Evolutionary conservation across 2,888 invertebrate genomes (phyloP).

Genomic region (Smittia sp.): DNA sequence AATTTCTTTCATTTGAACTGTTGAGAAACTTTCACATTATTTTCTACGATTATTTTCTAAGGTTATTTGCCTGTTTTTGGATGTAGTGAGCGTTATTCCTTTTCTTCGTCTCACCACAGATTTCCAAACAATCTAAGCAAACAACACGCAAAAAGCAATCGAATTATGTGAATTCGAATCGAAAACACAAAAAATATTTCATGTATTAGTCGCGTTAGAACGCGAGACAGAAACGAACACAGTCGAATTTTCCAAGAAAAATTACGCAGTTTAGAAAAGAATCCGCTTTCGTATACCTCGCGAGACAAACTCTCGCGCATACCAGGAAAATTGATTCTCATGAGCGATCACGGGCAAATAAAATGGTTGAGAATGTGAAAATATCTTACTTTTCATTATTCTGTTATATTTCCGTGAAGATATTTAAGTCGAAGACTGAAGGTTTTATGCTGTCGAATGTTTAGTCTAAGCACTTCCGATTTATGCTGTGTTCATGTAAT

Average conservation of each 20-base stretch:
- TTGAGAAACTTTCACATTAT: too few relatives aligned
- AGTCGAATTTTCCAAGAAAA: constrained; percentile 27
- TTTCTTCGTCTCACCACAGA: too few relatives aligned
- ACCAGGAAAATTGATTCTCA: not conserved
- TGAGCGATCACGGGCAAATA: not conserved
- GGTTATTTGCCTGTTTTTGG: too few relatives aligned
- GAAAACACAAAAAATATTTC: constrained; percentile 32
- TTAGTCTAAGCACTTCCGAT: not conserved
- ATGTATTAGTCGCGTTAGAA: not conserved
- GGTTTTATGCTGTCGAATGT: too few relatives aligned
- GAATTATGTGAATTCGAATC: constrained; percentile 39
- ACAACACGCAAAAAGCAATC: constrained; percentile 38
- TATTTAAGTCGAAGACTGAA: too few relatives aligned
- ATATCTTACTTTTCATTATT: too few relatives aligned
- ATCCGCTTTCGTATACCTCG: not conserved
- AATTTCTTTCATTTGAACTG: too few relatives aligned
- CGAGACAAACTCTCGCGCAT: too few relatives aligned
- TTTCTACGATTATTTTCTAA: too few relatives aligned
- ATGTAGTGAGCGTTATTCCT: too few relatives aligned
- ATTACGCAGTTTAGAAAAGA: constrained; percentile 31
- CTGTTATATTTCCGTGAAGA: too few relatives aligned
- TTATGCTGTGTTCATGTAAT: not conserved
- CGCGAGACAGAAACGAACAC: not conserved
- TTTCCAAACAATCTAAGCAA: not conserved
- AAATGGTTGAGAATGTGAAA: not conserved